phyloP scores from a whole-genome alignment of 2,797 vertebrate genomes.

The Tauraco hartlaubi region DNA sequence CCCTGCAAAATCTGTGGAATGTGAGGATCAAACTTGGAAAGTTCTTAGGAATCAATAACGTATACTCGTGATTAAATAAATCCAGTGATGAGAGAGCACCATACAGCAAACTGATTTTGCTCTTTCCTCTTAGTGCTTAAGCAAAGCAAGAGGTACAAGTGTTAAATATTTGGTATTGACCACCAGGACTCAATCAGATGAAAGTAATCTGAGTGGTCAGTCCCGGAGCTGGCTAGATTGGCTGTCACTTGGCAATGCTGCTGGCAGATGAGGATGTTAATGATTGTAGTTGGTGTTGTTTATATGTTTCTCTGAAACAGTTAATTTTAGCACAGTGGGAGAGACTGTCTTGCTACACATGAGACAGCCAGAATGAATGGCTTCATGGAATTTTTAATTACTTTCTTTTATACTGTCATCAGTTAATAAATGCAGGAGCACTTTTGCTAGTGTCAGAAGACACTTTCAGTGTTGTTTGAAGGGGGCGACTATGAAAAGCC shows the following conservation, averaged over 20 bases:
- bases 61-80: not conserved
- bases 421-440: slow-evolving; percentile 9
- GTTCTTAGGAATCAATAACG: not conserved
- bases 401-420: slow-evolving; percentile 9
- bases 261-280: slow-evolving; percentile 17
- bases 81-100: not conserved
- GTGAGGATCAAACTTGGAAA: not conserved
- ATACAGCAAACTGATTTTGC: not conserved
- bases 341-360: not conserved
- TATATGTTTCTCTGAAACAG: not conserved
- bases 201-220: not conserved
- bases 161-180: slow-evolving; percentile 4
- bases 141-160: not conserved
- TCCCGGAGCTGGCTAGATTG: not conserved
- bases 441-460: not conserved
- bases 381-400: slow-evolving; percentile 29
- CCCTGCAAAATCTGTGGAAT: not conserved
- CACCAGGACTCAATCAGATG: not conserved
- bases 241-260: not conserved
- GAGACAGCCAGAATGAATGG: not conserved
- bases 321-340: slow-evolving; percentile 36
- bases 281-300: slow-evolving; percentile 14
- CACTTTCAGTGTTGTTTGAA: not conserved
- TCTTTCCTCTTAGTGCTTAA: not conserved
- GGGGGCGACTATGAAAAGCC: not conserved